phyloP scores from a whole-genome alignment of 2,888 invertebrate species.

The Melinopterus prodromus region DNA sequence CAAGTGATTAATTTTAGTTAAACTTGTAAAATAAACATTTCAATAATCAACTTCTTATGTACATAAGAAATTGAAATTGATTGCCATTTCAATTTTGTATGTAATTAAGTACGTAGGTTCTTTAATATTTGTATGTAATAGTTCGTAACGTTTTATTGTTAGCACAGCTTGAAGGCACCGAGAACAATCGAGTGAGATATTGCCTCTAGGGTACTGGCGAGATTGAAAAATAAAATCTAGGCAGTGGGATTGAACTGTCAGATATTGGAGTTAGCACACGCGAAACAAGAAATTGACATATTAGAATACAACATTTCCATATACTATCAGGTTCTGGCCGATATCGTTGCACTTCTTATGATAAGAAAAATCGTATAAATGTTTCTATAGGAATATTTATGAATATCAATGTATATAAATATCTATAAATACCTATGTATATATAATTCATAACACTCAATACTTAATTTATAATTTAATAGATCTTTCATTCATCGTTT shows the following conservation, averaged over 20 bases:
- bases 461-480: constrained; percentile 39
- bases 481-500: not conserved
- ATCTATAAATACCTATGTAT: not conserved
- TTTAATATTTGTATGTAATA: too few species aligned
- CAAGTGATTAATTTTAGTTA: too few species aligned
- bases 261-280: not conserved
- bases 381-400: not conserved
- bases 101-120: too few species aligned
- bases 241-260: not conserved
- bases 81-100: too few species aligned
- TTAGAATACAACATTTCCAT: not conserved
- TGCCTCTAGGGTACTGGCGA: not conserved
- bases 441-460: constrained; percentile 45
- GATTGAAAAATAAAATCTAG: not conserved
- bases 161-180: not conserved
- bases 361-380: not conserved
- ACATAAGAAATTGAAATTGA: too few species aligned
- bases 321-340: not conserved
- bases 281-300: not conserved
- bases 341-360: not conserved
- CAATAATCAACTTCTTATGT: too few species aligned
- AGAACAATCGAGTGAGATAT: not conserved
- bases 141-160: not conserved
- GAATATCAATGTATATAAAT: not conserved
- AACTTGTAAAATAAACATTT: too few species aligned